Evolutionary conservation across 2,113 vertebrate genomes (phyloP).

Genomic region (Bos indicus): DNA sequence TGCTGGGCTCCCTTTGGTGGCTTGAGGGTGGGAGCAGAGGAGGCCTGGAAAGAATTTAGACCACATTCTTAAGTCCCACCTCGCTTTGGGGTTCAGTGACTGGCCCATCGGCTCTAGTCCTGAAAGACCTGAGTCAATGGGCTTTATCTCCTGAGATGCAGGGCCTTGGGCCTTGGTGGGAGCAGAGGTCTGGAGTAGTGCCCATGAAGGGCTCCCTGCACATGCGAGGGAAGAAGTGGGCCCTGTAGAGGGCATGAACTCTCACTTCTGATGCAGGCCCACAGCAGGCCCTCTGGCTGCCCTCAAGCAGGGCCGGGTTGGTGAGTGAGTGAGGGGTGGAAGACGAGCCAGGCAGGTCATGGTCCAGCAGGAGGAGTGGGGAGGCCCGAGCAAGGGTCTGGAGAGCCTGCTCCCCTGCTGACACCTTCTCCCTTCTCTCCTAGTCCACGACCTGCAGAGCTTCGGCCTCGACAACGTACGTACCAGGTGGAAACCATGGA

Average conservation of each 20-base stretch:
- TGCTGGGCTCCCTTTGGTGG: background rate
- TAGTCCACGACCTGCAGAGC: slow-evolving; percentile 98
- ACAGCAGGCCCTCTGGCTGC: background rate
- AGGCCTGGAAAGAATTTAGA: background rate
- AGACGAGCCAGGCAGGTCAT: background rate
- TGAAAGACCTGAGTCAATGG: background rate
- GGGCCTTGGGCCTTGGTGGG: background rate
- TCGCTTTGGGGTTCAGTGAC: background rate
- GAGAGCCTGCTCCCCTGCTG: background rate
- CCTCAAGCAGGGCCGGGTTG: background rate
- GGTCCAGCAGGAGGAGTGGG: background rate
- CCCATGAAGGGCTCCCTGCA: background rate
- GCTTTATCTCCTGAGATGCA: background rate
- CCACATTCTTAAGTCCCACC: background rate
- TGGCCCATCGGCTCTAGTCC: background rate
- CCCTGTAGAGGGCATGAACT: background rate
- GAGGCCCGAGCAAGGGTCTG: background rate
- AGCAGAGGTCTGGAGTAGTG: background rate
- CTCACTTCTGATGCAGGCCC: background rate
- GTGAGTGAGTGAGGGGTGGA: background rate
- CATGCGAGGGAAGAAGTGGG: background rate
- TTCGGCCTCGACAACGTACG: slow-evolving; percentile 98
- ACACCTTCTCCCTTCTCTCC: slow-evolving; percentile 67
- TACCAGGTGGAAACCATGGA: slow-evolving; percentile 36
- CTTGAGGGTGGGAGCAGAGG: background rate